A percentile compares a stretch with the other conserved stretches of the same genome.
These are phyloP conservation scores for Cydia strobilella DNA, from an alignment of 1,140 invertebrate species.

Conservation along the genomic window DNA sequence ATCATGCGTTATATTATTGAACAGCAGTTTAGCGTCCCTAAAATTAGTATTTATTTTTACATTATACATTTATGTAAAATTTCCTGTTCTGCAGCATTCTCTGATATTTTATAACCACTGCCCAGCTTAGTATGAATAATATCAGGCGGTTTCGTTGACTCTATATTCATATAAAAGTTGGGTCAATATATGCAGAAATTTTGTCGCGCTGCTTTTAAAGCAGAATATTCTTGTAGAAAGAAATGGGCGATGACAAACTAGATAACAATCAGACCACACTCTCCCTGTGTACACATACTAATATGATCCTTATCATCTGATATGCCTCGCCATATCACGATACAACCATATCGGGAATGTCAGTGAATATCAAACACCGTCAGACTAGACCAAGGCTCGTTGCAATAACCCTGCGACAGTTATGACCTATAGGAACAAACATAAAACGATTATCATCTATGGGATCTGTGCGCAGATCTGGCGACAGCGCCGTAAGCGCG, in stretches of 20 bases:
- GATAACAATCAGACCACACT: background rate
- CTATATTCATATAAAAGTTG: no score
- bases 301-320: background rate
- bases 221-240: no score
- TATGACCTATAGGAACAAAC: slow-evolving; percentile 29
- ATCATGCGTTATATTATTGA: background rate
- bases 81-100: background rate
- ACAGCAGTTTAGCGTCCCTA: background rate
- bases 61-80: background rate
- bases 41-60: background rate
- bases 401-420: slow-evolving; percentile 11
- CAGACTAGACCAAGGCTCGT: background rate
- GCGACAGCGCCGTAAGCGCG: no score
- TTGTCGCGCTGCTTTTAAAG: no score
- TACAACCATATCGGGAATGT: background rate
- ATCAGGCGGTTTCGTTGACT: background rate
- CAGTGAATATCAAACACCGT: background rate
- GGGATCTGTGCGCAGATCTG: background rate
- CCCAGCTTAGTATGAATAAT: background rate
- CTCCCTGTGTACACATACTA: background rate
- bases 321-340: background rate
- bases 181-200: no score
- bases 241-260: no score
- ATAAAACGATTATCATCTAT: background rate
- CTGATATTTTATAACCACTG: background rate